Percentiles rank a stretch among this genome's conserved stretches.
Conservation (phyloP, 2,113 vertebrate genomes). For the Pelodiscus sinensis region DNA sequence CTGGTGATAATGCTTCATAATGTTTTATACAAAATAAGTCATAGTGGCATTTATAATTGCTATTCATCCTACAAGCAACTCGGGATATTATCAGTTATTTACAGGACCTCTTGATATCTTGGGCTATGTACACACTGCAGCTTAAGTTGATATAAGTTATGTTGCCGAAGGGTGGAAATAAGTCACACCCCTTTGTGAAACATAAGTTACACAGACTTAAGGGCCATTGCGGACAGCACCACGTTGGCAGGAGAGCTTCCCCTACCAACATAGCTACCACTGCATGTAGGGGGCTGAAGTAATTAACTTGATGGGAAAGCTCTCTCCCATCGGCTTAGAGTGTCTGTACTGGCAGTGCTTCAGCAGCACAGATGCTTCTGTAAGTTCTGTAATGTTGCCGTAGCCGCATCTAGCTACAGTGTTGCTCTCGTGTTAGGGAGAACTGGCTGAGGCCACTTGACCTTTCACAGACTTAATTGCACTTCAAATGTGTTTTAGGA, state of each 20-base stretch:
- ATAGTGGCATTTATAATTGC: background rate
- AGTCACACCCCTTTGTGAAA: background rate
- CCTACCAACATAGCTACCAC: too few species aligned
- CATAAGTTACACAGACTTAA: background rate
- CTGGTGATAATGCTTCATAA: background rate
- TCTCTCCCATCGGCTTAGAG: too few species aligned
- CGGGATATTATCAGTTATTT: background rate
- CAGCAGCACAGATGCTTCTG: fast-evolving
- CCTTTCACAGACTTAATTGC: background rate
- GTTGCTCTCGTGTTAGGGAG: background rate
- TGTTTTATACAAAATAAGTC: background rate
- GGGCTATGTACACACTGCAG: background rate
- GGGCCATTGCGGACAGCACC: too few species aligned
- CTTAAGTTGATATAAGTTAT: background rate
- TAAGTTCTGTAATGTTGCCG: background rate
- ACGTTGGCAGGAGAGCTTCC: too few species aligned
- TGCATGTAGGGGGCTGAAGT: too few species aligned
- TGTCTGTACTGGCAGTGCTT: too few species aligned
- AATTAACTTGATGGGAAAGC: too few species aligned
- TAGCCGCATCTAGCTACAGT: background rate
- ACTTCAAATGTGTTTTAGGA: background rate
- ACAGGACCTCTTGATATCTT: background rate
- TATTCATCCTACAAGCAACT: background rate
- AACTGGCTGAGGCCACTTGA: background rate
- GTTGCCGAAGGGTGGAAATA: background rate